Evolutionary conservation across 2,113 vertebrate genomes (phyloP).

Genomic region (Pluvialis apricaria): DNA sequence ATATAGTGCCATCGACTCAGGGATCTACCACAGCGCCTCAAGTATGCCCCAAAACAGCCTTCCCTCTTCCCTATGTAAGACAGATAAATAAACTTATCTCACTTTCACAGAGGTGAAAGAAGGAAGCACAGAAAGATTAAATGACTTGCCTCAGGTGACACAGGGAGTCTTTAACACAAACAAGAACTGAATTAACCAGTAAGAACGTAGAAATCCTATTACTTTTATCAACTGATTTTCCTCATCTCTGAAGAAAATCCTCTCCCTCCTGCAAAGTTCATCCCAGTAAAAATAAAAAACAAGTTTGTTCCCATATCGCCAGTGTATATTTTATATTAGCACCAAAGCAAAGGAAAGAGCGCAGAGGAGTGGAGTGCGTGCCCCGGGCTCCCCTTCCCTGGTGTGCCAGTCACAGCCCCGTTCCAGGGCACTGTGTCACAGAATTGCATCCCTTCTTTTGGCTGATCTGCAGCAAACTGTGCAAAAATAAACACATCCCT

Average conservation of each 20-base stretch:
- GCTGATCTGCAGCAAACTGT: not conserved
- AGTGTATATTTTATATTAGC: not conserved
- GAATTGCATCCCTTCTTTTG: not conserved
- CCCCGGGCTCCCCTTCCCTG: not conserved
- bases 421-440: not conserved
- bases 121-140: not conserved
- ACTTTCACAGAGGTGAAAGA: not conserved
- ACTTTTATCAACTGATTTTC: not conserved
- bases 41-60: not conserved
- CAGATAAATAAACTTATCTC: not conserved
- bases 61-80: not conserved
- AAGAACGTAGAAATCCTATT: not conserved
- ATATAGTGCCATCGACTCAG: not conserved
- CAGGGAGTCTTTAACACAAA: not conserved
- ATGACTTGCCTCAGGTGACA: not conserved
- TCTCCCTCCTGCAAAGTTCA: not conserved
- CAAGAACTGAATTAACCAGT: not conserved
- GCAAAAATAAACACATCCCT: slow-evolving; percentile 23
- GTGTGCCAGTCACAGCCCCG: not conserved
- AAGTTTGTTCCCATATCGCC: not conserved
- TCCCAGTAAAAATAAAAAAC: not conserved
- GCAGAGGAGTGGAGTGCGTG: accelerated
- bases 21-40: not conserved
- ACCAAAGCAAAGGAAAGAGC: not conserved
- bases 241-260: not conserved